phyloP scores from a whole-genome alignment of 2,888 invertebrate species.

The Urechis unicinctus region DNA sequence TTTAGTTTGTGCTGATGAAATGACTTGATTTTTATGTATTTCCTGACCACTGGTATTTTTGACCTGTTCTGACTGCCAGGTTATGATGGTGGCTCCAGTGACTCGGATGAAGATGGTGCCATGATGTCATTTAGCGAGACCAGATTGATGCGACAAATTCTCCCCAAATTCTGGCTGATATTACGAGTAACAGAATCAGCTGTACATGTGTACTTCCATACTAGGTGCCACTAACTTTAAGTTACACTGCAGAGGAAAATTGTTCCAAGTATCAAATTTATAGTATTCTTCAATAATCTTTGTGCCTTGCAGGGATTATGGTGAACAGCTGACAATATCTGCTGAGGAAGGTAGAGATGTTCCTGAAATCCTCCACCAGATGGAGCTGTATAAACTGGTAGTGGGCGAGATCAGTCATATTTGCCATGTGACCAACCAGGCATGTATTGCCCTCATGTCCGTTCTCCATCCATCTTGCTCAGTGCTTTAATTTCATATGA shows the following conservation, averaged over 20 bases:
- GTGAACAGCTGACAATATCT: not conserved
- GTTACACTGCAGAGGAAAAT: too few species aligned
- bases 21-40: too few species aligned
- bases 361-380: constrained; percentile 25
- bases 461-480: not conserved
- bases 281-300: not conserved
- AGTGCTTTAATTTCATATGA: too few species aligned
- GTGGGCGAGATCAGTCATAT: constrained; percentile 58
- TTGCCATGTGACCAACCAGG: constrained; percentile 62
- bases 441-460: constrained; percentile 16
- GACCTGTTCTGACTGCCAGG: constrained; percentile 31
- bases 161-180: constrained; percentile 69
- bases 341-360: not conserved
- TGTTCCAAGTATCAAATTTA: too few species aligned
- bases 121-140: constrained; percentile 33
- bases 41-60: not conserved
- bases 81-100: constrained; percentile 63
- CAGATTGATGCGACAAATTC: constrained; percentile 40
- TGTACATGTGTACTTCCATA: constrained; percentile 65
- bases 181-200: constrained; percentile 58
- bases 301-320: not conserved
- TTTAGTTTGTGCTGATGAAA: too few species aligned
- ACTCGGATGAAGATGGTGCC: constrained; percentile 58
- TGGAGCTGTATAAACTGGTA: constrained; percentile 45
- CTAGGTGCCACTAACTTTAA: constrained; percentile 50